Evolutionary conservation across 2,888 invertebrate genomes (phyloP).

Genomic region (Nemotelus nigrinus): DNA sequence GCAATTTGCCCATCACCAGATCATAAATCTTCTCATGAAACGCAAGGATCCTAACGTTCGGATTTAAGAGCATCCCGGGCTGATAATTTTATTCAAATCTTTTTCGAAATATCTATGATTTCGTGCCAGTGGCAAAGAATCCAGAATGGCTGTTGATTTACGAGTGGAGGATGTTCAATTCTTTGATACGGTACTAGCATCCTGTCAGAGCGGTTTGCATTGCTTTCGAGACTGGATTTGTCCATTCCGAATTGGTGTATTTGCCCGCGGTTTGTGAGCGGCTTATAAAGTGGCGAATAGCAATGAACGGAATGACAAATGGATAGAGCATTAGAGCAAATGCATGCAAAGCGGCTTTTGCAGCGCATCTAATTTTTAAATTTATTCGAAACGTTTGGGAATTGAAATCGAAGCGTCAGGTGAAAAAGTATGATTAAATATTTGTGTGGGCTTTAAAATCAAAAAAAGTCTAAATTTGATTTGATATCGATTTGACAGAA

Average conservation of each 20-base stretch:
- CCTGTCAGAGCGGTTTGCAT: background rate
- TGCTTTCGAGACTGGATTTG: background rate
- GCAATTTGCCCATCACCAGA: constrained; percentile 48
- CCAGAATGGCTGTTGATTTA: constrained; percentile 8
- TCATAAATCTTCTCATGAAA: constrained; percentile 46
- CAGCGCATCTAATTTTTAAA: too few relatives aligned
- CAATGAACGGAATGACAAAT: constrained; percentile 6
- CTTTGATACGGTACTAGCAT: constrained; percentile 18
- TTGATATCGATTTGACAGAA: too few relatives aligned
- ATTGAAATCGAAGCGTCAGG: too few relatives aligned
- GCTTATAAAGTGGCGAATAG: background rate
- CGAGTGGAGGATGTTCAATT: background rate
- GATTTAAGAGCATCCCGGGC: background rate
- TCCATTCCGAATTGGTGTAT: background rate
- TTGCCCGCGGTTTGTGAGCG: background rate
- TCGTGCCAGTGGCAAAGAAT: constrained; percentile 2
- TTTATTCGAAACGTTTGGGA: too few relatives aligned
- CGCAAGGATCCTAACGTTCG: constrained; percentile 45
- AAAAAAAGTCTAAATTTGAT: too few relatives aligned
- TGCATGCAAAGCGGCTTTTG: background rate
- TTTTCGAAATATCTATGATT: constrained; percentile 28
- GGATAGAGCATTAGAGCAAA: background rate
- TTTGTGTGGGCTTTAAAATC: too few relatives aligned
- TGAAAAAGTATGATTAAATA: too few relatives aligned
- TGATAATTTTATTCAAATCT: constrained; percentile 45